Conservation (phyloP, 2,888 invertebrate species). For the Acrobasis suavella region DNA sequence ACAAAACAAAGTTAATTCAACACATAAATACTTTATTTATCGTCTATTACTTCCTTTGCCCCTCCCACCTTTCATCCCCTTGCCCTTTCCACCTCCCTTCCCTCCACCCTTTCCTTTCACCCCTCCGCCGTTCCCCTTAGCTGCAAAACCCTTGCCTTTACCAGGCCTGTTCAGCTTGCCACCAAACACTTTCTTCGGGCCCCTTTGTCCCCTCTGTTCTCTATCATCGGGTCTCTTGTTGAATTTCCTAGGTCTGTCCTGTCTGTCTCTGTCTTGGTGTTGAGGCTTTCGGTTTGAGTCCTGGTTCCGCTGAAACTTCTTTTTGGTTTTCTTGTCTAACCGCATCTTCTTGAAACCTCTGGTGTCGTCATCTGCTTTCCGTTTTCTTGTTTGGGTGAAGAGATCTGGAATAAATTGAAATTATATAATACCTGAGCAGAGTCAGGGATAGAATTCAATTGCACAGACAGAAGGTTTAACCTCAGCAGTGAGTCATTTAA, state of each 20-base stretch:
- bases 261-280: slow-evolving; percentile 41
- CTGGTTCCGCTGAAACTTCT: slow-evolving; percentile 59
- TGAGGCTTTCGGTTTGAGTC: slow-evolving; percentile 33
- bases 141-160: slow-evolving; percentile 43
- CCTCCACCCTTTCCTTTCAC: slow-evolving; percentile 43
- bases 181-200: slow-evolving; percentile 65
- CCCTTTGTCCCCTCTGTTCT: slow-evolving; percentile 37
- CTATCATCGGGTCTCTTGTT: slow-evolving; percentile 36
- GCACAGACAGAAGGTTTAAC: no score
- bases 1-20: slow-evolving; percentile 1
- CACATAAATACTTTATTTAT: slow-evolving; percentile 29
- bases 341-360: slow-evolving; percentile 74
- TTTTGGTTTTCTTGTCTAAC: slow-evolving; percentile 66
- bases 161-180: slow-evolving; percentile 67
- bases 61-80: slow-evolving; percentile 38
- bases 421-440: slow-evolving; percentile 1
- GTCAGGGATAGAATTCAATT: no score
- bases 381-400: slow-evolving; percentile 61
- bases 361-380: slow-evolving; percentile 57
- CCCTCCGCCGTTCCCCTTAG: slow-evolving; percentile 44
- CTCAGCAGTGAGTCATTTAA: no score
- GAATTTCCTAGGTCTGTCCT: slow-evolving; percentile 43
- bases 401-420: slow-evolving; percentile 53
- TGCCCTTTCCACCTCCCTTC: slow-evolving; percentile 41
- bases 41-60: slow-evolving; percentile 47